Percentiles rank a stretch among this genome's conserved stretches.
phyloP scores from a whole-genome alignment of 2,888 invertebrate genomes.

The Eudemis profundana region DNA sequence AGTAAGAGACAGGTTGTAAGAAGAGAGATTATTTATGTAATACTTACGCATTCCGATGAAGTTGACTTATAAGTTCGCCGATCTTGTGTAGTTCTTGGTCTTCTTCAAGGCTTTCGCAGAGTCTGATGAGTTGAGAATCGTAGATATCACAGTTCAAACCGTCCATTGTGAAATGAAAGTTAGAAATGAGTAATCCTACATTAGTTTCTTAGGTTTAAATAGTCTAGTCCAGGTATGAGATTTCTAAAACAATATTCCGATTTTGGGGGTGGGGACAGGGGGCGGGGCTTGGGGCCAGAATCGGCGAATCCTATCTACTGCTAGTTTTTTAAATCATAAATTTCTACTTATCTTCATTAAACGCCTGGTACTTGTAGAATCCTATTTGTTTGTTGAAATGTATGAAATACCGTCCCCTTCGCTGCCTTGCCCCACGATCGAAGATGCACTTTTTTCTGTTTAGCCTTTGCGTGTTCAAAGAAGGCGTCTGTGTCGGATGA shows the following conservation, averaged over 20 bases:
- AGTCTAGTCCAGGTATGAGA: not conserved
- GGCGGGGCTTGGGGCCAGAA: too few species aligned
- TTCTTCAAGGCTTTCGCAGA: not conserved
- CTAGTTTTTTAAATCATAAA: too few species aligned
- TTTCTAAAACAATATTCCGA: not conserved
- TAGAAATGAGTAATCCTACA: not conserved
- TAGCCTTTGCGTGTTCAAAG: too few species aligned
- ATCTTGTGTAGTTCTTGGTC: not conserved
- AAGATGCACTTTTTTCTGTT: too few species aligned
- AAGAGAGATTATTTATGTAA: not conserved
- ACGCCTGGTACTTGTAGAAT: too few species aligned
- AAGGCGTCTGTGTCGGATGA: too few species aligned
- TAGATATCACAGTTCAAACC: conserved; percentile 13
- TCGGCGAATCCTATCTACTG: too few species aligned
- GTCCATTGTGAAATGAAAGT: not conserved
- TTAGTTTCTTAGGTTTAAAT: not conserved
- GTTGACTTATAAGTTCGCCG: not conserved
- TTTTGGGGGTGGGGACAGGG: too few species aligned
- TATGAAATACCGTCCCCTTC: too few species aligned
- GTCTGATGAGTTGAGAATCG: not conserved
- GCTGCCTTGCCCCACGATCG: too few species aligned
- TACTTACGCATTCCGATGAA: not conserved
- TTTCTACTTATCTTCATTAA: too few species aligned
- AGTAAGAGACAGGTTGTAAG: not conserved
- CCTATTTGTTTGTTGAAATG: too few species aligned